phyloP scores from a whole-genome alignment of 2,888 invertebrate genomes.

The Leptopilina syphax region DNA sequence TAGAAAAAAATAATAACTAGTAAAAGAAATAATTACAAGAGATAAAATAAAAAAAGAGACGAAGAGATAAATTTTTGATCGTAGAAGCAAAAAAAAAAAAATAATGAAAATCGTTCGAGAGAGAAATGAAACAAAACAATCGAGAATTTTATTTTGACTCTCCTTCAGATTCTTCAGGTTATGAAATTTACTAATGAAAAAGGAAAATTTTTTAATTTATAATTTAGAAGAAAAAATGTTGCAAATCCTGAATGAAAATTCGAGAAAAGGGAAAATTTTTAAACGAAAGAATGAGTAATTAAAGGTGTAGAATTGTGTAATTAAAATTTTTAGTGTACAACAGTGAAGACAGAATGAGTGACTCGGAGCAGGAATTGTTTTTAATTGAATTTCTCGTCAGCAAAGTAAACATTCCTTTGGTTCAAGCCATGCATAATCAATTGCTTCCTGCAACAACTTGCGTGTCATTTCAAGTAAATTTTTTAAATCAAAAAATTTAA shows the following conservation, averaged over 20 bases:
- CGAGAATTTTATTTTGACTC: constrained; percentile 1
- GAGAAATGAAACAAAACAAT: constrained; percentile 19
- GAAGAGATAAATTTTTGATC: too few species aligned
- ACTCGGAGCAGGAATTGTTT: constrained; percentile 75
- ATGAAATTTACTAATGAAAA: not conserved
- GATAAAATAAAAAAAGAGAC: too few species aligned
- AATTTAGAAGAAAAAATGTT: too few species aligned
- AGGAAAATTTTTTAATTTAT: not conserved
- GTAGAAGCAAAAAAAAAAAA: not conserved
- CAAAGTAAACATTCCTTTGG: constrained; percentile 72
- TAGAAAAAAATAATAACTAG: not conserved
- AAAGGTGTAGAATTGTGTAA: constrained; percentile 16
- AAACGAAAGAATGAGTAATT: not conserved
- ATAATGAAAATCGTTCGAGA: not conserved
- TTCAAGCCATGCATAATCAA: constrained; percentile 69
- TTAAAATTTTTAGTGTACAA: not conserved
- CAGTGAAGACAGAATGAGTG: constrained; percentile 54
- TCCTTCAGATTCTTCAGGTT: constrained; percentile 12
- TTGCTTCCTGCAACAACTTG: constrained; percentile 78
- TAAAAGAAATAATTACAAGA: too few species aligned
- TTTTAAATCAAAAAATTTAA: not conserved
- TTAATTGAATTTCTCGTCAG: constrained; percentile 83
- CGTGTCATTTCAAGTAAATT: constrained; percentile 79
- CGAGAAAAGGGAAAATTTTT: not conserved
- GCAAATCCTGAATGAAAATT: not conserved